phyloP scores from a whole-genome alignment of 2,888 invertebrate species.

The Drosophila suboccidentalis region DNA sequence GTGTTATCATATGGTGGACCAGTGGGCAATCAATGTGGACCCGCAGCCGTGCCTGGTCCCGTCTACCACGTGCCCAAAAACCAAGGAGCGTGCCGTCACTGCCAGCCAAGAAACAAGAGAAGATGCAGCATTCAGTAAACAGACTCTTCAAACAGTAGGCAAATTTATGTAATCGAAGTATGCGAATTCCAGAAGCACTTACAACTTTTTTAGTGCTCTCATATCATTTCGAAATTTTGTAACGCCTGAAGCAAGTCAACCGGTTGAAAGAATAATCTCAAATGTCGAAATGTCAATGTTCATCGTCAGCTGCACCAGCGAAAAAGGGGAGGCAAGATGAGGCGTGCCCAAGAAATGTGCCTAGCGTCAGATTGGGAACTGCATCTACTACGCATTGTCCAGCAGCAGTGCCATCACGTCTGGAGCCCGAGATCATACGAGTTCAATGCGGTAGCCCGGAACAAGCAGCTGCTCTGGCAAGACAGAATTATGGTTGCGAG shows the following conservation, averaged over 20 bases:
- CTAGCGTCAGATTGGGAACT: background rate
- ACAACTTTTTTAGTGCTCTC: background rate
- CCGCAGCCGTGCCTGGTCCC: background rate
- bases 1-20: background rate
- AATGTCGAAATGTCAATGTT: constrained; percentile 12
- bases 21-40: background rate
- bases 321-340: background rate
- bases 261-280: constrained; percentile 4
- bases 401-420: background rate
- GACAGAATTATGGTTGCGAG: constrained; percentile 17
- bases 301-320: background rate
- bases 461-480: background rate
- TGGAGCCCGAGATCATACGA: constrained; percentile 34
- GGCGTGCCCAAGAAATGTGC: background rate
- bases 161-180: constrained; percentile 25
- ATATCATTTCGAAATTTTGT: constrained; percentile 6
- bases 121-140: constrained; percentile 38
- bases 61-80: background rate
- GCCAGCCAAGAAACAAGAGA: constrained; percentile 18
- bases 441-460: constrained; percentile 10
- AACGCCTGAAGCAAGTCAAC: background rate
- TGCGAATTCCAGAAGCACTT: constrained; percentile 1
- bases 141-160: background rate
- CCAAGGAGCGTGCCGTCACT: constrained; percentile 25
- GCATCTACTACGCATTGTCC: background rate